These are phyloP conservation scores for Heliconius aoede DNA, from an alignment of 2,888 invertebrate genomes.

Conservation along the genomic window DNA sequence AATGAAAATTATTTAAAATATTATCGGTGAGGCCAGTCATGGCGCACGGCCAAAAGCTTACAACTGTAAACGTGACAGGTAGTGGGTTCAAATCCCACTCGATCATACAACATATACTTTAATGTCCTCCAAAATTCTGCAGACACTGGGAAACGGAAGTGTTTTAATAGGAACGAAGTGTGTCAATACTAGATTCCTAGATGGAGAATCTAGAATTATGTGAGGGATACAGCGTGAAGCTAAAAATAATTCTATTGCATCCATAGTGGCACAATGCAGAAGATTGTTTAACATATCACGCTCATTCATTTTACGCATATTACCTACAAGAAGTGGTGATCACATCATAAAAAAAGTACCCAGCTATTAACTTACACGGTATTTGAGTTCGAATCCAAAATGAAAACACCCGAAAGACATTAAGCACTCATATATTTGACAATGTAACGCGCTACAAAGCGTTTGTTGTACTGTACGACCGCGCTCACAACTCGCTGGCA, in stretches of 20 bases:
- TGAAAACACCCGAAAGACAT: conserved; percentile 13
- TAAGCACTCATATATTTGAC: conserved; percentile 20
- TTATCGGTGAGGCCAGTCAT: background rate
- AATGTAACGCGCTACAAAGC: conserved; percentile 20
- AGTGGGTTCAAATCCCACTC: background rate
- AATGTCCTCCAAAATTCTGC: no score
- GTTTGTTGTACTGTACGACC: background rate
- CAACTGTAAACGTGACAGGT: background rate
- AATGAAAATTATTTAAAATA: background rate
- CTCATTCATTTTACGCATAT: no score
- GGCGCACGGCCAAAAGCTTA: background rate
- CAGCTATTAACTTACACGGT: conserved; percentile 1
- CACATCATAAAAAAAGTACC: background rate
- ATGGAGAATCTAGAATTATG: no score
- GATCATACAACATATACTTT: background rate
- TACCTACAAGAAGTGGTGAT: background rate
- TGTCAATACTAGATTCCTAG: no score
- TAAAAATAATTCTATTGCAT: no score
- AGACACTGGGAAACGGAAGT: no score
- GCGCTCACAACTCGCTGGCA: conserved; percentile 21
- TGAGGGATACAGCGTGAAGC: no score
- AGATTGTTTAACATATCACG: no score
- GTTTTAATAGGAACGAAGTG: no score
- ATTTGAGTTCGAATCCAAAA: conserved; percentile 13
- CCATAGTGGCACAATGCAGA: no score